Evolutionary conservation across 92 coral and sea anemone genomes (phyloP), one percentile per base, ranked within the genome.

Genomic region (Phenganax subtilis): DNA sequence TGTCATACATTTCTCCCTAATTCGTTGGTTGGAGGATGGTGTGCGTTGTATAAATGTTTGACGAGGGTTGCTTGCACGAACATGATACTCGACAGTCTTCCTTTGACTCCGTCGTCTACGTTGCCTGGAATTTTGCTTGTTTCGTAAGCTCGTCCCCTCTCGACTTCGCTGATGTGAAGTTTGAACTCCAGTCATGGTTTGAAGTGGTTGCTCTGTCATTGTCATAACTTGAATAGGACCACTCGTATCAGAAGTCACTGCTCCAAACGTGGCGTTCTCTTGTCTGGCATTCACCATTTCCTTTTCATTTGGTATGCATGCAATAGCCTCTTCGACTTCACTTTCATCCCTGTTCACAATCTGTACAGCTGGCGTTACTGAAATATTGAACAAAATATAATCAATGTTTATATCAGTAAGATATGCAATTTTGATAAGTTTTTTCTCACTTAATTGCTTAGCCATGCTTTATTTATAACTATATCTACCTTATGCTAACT

Each of bases 201-300:
- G 47, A 37, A 27, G 29, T 25, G 54, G 17, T 12, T n/a, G 80
- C 16, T 52, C 53, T 25, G 66, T 44, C 47, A 25, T 12, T 16
- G n/a, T 7, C 16, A 6, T 55, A 15, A 29, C 66, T 14, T 17
- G 80, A 44, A 2, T 75, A 28, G 31, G 47, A 12, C 29, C 66
- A 29, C 55, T 12, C 16, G 12, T 11, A 27, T 55, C 57, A 14
- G 81, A 16, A 17, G 30, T 56, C 11, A 10, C 11, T 25, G 52
- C 8, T 69, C 15, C 51, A 69, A 10, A 30, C 12, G 12, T 25
- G 11, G 25, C n/a, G 11, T 10, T 55, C 51, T 57, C 64, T 76
- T 76, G 55, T 60, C 81, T 57, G 81, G 44, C 8, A 14, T 57
- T 57, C 57, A 4, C 15, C 58, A 54, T 53, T 76, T 76, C 69